Conservation (phyloP, 2,113 vertebrate genomes). For the Seriola rivoliana region DNA sequence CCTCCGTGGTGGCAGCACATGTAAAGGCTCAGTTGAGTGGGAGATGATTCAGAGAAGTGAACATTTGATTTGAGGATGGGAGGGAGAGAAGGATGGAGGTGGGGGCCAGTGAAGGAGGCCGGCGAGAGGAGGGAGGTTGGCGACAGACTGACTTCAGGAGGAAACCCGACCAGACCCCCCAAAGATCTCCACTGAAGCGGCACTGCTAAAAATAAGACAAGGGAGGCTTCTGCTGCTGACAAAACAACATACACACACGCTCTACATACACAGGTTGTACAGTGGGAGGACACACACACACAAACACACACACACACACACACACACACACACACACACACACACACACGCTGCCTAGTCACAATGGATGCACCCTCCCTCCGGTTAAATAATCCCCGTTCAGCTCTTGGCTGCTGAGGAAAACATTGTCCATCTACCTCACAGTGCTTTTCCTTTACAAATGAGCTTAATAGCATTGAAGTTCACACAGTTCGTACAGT, state of each 20-base stretch:
- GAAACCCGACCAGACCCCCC: constrained; percentile 83
- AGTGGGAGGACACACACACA: constrained; percentile 54
- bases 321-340: constrained; percentile 36
- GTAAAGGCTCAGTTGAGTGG: too few species aligned
- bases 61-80: neutral
- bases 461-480: constrained; percentile 68
- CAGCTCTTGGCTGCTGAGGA: constrained; percentile 35
- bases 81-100: constrained; percentile 4
- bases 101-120: constrained; percentile 20
- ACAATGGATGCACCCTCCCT: constrained; percentile 67
- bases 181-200: constrained; percentile 73
- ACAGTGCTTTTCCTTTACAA: constrained; percentile 74
- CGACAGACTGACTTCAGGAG: constrained; percentile 81
- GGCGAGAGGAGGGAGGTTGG: constrained; percentile 69
- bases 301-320: constrained; percentile 56
- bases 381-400: constrained; percentile 57
- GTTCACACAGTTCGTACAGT: constrained; percentile 58
- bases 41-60: neutral
- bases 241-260: constrained; percentile 72
- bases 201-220: constrained; percentile 83
- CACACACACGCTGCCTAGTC: constrained; percentile 59
- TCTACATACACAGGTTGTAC: constrained; percentile 56
- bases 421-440: constrained; percentile 65
- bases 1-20: too few species aligned
- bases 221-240: constrained; percentile 80